A percentile compares a stretch with the other conserved stretches of the same genome.
phyloP scores from a whole-genome alignment of 1,140 invertebrate species.

The Drosophila bifasciata region DNA sequence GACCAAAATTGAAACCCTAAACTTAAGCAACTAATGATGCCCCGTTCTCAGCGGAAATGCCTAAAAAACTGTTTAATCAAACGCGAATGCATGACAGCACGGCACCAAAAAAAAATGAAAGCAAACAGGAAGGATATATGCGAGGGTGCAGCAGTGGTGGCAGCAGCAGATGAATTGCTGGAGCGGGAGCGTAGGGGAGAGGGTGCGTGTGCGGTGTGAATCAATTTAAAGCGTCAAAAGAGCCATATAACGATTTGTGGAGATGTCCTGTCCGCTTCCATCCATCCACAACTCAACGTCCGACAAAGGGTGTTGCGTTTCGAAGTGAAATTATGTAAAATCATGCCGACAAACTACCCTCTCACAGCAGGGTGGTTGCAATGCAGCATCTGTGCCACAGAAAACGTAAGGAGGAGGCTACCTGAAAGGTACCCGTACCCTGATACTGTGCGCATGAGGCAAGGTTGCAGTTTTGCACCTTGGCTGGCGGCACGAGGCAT shows the following conservation, averaged over 20 bases:
- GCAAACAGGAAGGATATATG: constrained; percentile 42
- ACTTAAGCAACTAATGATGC: constrained; percentile 66
- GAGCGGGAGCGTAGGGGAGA: constrained; percentile 18
- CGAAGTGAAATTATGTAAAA: constrained; percentile 55
- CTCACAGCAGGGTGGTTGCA: constrained; percentile 47
- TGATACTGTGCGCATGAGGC: constrained; percentile 50
- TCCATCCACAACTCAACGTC: constrained; percentile 20
- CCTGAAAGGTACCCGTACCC: constrained; percentile 57
- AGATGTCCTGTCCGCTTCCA: constrained; percentile 61
- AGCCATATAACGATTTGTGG: constrained; percentile 58
- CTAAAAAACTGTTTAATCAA: constrained; percentile 82
- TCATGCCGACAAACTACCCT: constrained; percentile 66
- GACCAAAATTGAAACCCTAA: constrained; percentile 60
- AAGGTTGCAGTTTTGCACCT: constrained; percentile 69
- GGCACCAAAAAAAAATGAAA: constrained; percentile 37
- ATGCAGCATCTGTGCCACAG: constrained; percentile 67
- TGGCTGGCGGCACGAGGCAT: constrained; percentile 62
- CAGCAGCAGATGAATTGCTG: not conserved
- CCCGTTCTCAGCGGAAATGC: constrained; percentile 63
- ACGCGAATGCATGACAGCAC: constrained; percentile 78
- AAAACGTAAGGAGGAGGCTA: constrained; percentile 20
- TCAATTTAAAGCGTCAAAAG: constrained; percentile 81
- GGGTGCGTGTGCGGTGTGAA: constrained; percentile 70
- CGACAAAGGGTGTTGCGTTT: constrained; percentile 37
- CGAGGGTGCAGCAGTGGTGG: constrained; percentile 48